Evolutionary conservation across 1,140 invertebrate genomes (phyloP), one percentile per base, ranked within the genome.

Genomic region (Cyrtorhinus lividipennis): DNA sequence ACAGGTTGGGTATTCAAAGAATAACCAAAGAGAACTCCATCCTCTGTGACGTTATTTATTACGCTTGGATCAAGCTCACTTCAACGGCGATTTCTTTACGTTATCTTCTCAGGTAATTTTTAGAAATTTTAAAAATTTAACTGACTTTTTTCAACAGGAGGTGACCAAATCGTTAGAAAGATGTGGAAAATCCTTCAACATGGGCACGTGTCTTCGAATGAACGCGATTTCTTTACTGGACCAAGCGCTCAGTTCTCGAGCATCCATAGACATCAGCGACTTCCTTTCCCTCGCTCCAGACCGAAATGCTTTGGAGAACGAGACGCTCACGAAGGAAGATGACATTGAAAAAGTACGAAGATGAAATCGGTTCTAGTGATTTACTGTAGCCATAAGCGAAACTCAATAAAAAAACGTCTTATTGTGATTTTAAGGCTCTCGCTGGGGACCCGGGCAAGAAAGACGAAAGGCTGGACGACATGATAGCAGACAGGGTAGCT

Each of bases 401-500:
- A n/a, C n/a, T n/a, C n/a, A n/a, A n/a, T n/a, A n/a, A n/a, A n/a
- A n/a, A n/a, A n/a, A n/a, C n/a, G n/a, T n/a, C n/a, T 15, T 38
- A 38, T 38, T 5, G 5, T 38, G 30, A 8, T 8, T 38, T 38
- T 5, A 38, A 38, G 30, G 30, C 30, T 38, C 30, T 38, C 5
- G 30, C 30, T 8, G 15, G 15, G 5, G 46, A 60, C 12, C 59
- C 23, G n/a, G 45, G 48, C 5, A 24, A 61, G 13, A 62, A 27
- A 24, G 61, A 65, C 13, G 20, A 3, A 2, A 38, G 27, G 1
- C 24, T 65, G 10, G 64, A 65, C 48, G 61, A 62, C n/a, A 56
- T 61, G 56, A 61, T 65, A 2, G 23, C 61, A 18, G 64, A 65
- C 30, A 65, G 48, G 46, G 3, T 65, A 5, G 13, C 56, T 22